These are phyloP conservation scores for Scaptodrosophila lebanonensis DNA, from an alignment of 1,140 invertebrate genomes.

Conservation along the genomic window DNA sequence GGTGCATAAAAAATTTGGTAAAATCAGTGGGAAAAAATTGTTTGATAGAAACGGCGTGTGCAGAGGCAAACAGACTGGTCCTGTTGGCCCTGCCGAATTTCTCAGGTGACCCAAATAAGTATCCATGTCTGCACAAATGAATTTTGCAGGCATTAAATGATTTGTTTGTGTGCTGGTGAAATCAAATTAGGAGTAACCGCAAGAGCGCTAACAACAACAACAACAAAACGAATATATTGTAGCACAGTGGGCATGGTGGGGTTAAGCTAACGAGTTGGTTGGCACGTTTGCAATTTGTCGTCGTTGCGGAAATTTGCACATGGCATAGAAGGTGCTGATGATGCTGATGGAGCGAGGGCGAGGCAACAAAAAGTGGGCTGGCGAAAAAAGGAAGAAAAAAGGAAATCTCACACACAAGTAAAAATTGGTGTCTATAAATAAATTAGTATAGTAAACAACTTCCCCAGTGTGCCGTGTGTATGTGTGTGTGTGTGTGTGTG, in stretches of 20 bases:
- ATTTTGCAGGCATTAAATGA: conserved; percentile 63
- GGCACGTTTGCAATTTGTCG: conserved; percentile 67
- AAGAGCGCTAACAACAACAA: neutral
- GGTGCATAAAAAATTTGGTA: neutral
- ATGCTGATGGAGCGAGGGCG: conserved; percentile 1
- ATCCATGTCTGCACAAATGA: conserved; percentile 59
- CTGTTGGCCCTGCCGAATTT: too few species aligned
- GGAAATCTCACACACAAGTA: conserved; percentile 5
- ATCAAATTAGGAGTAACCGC: conserved; percentile 48
- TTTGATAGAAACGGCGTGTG: neutral
- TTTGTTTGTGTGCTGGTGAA: conserved; percentile 61
- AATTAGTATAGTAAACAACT: conserved; percentile 72
- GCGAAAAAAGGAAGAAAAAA: conserved; percentile 1
- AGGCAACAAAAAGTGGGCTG: neutral
- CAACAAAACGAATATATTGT: neutral
- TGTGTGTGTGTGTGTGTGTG: conserved; percentile 6
- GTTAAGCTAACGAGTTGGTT: conserved; percentile 28
- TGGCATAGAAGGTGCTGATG: conserved; percentile 24
- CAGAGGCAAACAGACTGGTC: too few species aligned
- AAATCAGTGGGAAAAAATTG: neutral
- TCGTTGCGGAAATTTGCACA: conserved; percentile 67
- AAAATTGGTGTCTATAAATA: conserved; percentile 65
- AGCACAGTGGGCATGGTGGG: neutral
- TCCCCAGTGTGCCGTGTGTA: conserved; percentile 30
- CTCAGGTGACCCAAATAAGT: conserved; percentile 53